Conservation (phyloP, 2,113 vertebrate genomes). For the Piaya cayana region DNA sequence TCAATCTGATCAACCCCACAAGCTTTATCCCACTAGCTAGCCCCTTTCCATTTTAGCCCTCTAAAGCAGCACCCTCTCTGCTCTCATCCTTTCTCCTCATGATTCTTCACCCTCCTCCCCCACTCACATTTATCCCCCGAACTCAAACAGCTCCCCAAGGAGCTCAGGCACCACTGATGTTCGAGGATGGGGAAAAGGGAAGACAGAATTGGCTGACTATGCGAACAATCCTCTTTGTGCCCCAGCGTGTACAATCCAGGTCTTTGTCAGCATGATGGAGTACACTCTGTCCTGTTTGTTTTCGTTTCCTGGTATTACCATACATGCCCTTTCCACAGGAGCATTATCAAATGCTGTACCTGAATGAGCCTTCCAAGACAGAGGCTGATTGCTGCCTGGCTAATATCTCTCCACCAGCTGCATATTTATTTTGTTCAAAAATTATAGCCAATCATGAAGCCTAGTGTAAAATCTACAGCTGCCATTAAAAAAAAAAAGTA, state of each 20-base stretch:
- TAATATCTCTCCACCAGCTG: background rate
- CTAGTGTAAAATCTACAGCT: background rate
- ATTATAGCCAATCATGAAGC: background rate
- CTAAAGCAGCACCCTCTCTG: background rate
- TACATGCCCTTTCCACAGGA: background rate
- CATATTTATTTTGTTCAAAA: background rate
- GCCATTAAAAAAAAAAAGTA: background rate
- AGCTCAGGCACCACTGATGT: background rate
- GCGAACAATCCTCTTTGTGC: constrained; percentile 13
- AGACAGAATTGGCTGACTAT: background rate
- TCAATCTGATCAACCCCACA: background rate
- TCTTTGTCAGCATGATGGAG: constrained; percentile 29
- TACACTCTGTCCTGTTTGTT: background rate
- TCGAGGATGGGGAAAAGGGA: background rate
- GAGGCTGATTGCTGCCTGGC: background rate
- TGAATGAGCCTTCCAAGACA: background rate
- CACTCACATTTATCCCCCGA: background rate
- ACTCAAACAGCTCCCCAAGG: constrained; percentile 13
- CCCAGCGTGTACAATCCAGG: background rate
- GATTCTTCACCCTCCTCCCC: background rate
- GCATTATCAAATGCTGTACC: background rate
- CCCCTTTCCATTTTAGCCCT: background rate
- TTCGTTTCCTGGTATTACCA: background rate
- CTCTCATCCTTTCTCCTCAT: background rate
- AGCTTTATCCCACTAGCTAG: background rate